Percentiles rank a stretch among this genome's conserved stretches.
phyloP scores from a whole-genome alignment of 2,888 invertebrate species.

The Ceraclea dissimilis region DNA sequence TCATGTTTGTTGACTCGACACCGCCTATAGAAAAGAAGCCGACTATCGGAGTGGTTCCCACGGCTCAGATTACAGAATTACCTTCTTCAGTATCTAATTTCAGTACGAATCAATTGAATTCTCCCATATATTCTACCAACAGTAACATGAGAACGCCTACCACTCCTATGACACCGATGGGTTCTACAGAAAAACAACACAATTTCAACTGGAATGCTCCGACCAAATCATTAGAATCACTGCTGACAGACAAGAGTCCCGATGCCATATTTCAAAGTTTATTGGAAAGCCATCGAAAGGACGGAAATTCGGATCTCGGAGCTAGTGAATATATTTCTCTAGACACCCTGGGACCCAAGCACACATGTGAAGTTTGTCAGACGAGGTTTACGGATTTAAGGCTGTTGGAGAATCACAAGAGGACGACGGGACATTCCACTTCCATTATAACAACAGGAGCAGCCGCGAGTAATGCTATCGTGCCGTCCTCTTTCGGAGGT shows the following conservation, averaged over 20 bases:
- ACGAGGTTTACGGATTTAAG: constrained; percentile 51
- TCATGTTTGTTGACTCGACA: constrained; percentile 19
- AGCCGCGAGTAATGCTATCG: constrained; percentile 26
- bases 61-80: constrained; percentile 15
- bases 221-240: constrained; percentile 10
- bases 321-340: constrained; percentile 57
- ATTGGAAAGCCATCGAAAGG: constrained; percentile 36
- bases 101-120: neutral
- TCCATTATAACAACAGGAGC: constrained; percentile 28
- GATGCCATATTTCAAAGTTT: constrained; percentile 46
- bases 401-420: constrained; percentile 47
- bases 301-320: constrained; percentile 36
- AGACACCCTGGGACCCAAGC: constrained; percentile 53
- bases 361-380: constrained; percentile 53
- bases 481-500: constrained; percentile 33
- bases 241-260: constrained; percentile 31
- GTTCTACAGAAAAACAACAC: constrained; percentile 41
- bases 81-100: constrained; percentile 3
- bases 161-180: neutral
- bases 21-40: constrained; percentile 20
- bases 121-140: neutral
- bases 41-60: constrained; percentile 2
- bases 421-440: constrained; percentile 50
- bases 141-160: neutral
- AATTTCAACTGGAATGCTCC: constrained; percentile 45